These are phyloP conservation scores for Piezodorus guildinii DNA, from an alignment of 1,140 invertebrate genomes.

Conservation along the genomic window DNA sequence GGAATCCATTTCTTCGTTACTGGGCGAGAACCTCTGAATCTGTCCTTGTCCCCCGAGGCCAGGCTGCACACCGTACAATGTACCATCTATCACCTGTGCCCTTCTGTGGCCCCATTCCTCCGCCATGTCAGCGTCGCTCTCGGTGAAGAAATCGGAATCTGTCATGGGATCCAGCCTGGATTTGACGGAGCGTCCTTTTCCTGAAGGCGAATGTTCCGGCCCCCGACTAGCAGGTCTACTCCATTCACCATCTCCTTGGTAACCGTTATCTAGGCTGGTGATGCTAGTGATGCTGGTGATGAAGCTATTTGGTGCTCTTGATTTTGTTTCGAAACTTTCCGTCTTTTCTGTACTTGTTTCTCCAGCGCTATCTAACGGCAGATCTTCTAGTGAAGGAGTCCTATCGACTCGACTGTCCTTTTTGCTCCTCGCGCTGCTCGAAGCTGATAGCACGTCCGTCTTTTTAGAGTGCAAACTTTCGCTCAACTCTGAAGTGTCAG, in stretches of 20 bases:
- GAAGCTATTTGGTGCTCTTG: slow-evolving; percentile 45
- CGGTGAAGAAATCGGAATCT: slow-evolving; percentile 78
- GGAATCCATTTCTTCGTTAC: slow-evolving; percentile 64
- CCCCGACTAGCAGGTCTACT: slow-evolving; percentile 50
- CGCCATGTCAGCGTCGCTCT: slow-evolving; percentile 68
- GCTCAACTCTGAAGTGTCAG: slow-evolving; percentile 18
- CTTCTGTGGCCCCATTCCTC: slow-evolving; percentile 57
- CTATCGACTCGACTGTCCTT: slow-evolving; percentile 42
- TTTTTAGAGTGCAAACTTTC: slow-evolving; percentile 24
- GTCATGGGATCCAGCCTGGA: slow-evolving; percentile 59
- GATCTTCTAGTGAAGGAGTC: slow-evolving; percentile 67
- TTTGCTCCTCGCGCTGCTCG: slow-evolving; percentile 19
- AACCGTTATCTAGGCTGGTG: slow-evolving; percentile 71
- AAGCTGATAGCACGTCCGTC: slow-evolving; percentile 6
- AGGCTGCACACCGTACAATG: slow-evolving; percentile 42
- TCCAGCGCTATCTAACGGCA: slow-evolving; percentile 58
- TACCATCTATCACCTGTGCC: slow-evolving; percentile 72
- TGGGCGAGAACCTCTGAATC: slow-evolving; percentile 39
- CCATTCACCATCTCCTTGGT: slow-evolving; percentile 73
- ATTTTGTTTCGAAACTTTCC: slow-evolving; percentile 17
- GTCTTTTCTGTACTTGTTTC: slow-evolving; percentile 40
- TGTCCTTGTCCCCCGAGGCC: slow-evolving; percentile 30
- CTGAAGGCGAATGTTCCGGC: slow-evolving; percentile 30
- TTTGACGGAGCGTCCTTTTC: slow-evolving; percentile 25
- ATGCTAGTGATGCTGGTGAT: slow-evolving; percentile 74